Conservation (phyloP, 2,888 invertebrate species). For the Myopa tessellatipennis region DNA sequence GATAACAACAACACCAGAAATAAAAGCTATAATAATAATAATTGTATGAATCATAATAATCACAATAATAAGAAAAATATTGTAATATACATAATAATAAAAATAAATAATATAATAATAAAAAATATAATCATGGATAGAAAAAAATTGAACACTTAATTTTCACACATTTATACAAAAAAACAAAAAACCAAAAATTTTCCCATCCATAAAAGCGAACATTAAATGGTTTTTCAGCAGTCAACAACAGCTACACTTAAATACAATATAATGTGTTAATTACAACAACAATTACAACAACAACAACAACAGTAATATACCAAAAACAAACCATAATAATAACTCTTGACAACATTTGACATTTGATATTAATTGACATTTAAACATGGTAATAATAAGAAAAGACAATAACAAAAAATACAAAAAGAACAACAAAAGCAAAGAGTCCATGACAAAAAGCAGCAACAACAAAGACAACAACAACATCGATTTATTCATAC, state of each 20-base stretch:
- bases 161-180: too few relatives aligned
- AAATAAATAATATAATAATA: too few relatives aligned
- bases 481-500: neutral
- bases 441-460: neutral
- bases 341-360: constrained; percentile 14
- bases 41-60: too few relatives aligned
- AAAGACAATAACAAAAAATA: constrained; percentile 9
- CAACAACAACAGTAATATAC: neutral
- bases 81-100: too few relatives aligned
- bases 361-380: constrained; percentile 28
- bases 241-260: constrained; percentile 3
- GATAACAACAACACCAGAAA: neutral
- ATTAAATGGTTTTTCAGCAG: too few relatives aligned
- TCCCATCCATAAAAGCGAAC: too few relatives aligned
- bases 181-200: too few relatives aligned
- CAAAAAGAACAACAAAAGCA: neutral
- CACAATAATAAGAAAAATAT: too few relatives aligned
- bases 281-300: neutral
- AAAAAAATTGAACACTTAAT: too few relatives aligned
- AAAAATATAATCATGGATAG: too few relatives aligned
- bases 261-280: neutral
- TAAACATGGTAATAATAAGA: constrained; percentile 14
- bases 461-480: neutral
- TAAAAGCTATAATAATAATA: too few relatives aligned
- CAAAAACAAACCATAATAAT: neutral